Percentiles rank a stretch among this genome's conserved stretches.
Evolutionary conservation across 2,888 invertebrate genomes (phyloP).

Genomic region (Leptinotarsa rubiginosa): DNA sequence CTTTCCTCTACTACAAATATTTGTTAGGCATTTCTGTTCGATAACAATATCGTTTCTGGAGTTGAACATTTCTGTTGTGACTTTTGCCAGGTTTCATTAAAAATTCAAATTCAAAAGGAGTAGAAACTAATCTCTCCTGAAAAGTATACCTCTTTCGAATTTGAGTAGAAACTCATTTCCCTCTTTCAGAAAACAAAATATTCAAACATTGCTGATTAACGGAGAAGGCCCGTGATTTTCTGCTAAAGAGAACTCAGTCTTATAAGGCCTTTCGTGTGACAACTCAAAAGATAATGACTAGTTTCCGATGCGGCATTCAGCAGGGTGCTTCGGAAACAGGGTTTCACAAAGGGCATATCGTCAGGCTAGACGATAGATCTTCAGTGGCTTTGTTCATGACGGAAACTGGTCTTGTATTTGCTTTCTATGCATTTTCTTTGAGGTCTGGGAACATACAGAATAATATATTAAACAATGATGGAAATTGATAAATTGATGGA

Average conservation of each 20-base stretch:
- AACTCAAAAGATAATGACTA: slow-evolving; percentile 24
- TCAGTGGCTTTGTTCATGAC: slow-evolving; percentile 17
- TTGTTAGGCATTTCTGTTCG: too few species aligned
- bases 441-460: neutral
- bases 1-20: too few species aligned
- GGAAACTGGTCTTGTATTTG: slow-evolving; percentile 20
- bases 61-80: too few species aligned
- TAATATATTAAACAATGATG: neutral
- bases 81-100: too few species aligned
- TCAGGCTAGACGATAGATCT: neutral
- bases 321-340: slow-evolving; percentile 4
- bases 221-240: neutral
- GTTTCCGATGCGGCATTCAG: slow-evolving; percentile 20
- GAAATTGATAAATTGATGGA: too few species aligned
- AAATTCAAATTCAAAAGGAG: too few species aligned
- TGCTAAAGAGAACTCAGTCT: neutral
- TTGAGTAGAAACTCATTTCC: too few species aligned
- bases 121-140: too few species aligned
- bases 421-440: slow-evolving; percentile 10
- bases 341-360: slow-evolving; percentile 7
- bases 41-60: too few species aligned
- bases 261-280: slow-evolving; percentile 6
- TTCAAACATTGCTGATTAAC: neutral
- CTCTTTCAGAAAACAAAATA: neutral
- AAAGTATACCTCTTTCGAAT: too few species aligned